Evolutionary conservation across 1,140 invertebrate species (phyloP).

Genomic region (Harlomillsia oculata): DNA sequence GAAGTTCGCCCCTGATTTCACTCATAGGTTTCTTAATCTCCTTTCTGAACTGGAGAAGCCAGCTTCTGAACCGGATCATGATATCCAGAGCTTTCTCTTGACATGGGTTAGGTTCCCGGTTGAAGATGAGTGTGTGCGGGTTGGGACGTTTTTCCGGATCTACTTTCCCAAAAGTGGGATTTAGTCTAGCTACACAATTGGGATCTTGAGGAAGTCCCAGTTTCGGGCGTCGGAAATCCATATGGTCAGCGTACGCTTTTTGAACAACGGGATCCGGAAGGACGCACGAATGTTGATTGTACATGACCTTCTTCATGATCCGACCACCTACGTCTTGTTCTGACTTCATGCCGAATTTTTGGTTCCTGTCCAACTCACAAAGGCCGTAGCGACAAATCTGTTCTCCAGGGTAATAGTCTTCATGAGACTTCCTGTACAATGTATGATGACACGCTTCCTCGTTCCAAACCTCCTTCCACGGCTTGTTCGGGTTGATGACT

Average conservation of each 20-base stretch:
- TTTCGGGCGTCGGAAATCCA: constrained; percentile 28
- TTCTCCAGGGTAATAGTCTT: constrained; percentile 27
- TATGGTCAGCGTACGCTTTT: constrained; percentile 31
- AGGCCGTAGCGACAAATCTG: constrained; percentile 29
- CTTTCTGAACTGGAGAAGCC: constrained; percentile 24
- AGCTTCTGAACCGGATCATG: constrained; percentile 22
- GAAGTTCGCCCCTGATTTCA: too few relatives aligned
- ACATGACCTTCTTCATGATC: constrained; percentile 18
- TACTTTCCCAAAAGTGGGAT: too few relatives aligned
- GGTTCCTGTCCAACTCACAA: too few relatives aligned
- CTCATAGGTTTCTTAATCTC: constrained; percentile 9
- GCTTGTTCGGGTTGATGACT: too few relatives aligned
- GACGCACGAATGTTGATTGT: constrained; percentile 20
- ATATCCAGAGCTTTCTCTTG: constrained; percentile 14
- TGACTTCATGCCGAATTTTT: constrained; percentile 29
- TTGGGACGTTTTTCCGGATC: neutral
- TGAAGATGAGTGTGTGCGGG: constrained; percentile 12
- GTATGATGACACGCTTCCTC: constrained; percentile 9
- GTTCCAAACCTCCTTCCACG: constrained; percentile 20
- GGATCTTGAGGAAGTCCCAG: constrained; percentile 19
- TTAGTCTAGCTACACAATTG: neutral
- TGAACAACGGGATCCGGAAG: constrained; percentile 19
- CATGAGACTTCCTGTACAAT: constrained; percentile 27
- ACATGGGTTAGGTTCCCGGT: constrained; percentile 23
- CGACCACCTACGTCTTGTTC: constrained; percentile 28